Evolutionary conservation across 2,888 invertebrate genomes (phyloP), one percentile per base, ranked within the genome.

Genomic region (Diarsia rubi): DNA sequence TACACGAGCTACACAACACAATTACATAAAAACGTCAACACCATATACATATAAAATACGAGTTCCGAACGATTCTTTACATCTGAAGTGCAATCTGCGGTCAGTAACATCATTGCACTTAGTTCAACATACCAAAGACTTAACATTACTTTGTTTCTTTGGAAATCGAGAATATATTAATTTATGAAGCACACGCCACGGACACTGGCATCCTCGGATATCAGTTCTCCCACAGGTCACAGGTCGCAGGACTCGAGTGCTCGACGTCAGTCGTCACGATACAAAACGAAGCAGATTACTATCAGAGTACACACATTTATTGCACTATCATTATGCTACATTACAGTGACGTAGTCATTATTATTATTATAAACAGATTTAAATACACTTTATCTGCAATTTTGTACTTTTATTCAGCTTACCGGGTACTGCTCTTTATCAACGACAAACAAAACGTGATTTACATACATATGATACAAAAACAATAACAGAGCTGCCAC

Each of bases 271-370:
- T 82, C 75, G 67, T 75, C 75, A 68, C 73, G 54, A 82, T 79
- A 83, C 78, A 57, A 84, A 64, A 79, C 84, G 59, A 82, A 74
- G 68, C 87, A 85, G 86, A 85, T 85, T 86, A 88, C 88, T 90
- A 90, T 79, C 84, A 81, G 83, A 86, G 88, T 88, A 91, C 91
- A 92, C 89, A 92, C 84, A 91, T 89, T 94, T 96, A 96, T 96
- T 96, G 96, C 96, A 96, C 96, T 95, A 94, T 88, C 91, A 94
- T 94, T 95, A 95, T 93, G 94, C 95, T 95, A 95, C 89, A 83
- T 87, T 91, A 91, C 90, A 88, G 87, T 89, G 88, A 85, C 78
- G 68, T 82, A 86, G 79, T 76, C 78, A 81, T 88, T 89, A 88
- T 92, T 89, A 88, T 92, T 92, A 93, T 91, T 91, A 93, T 92